A percentile compares a stretch with the other conserved stretches of the same genome.
Evolutionary conservation across 2,797 vertebrate genomes (phyloP).

Genomic region (Cryptoblepharus egeriae): DNA sequence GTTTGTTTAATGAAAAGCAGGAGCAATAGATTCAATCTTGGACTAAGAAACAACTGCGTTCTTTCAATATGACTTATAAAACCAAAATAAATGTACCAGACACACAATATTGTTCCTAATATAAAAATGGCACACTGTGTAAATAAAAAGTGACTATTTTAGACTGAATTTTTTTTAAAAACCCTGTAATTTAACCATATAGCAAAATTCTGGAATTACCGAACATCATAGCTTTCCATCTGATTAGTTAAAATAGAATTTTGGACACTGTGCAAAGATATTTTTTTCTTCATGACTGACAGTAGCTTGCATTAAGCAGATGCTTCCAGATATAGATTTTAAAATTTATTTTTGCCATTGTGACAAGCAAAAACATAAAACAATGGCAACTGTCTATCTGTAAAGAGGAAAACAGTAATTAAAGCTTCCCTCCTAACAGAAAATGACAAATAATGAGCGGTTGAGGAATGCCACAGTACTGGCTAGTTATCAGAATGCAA

Average conservation of each 20-base stretch:
- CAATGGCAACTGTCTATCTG: too few relatives aligned
- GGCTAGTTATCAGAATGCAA: too few relatives aligned
- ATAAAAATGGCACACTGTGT: slow-evolving; percentile 42
- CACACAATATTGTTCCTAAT: slow-evolving; percentile 47
- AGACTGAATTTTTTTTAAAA: background rate
- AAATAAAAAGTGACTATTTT: slow-evolving; percentile 33
- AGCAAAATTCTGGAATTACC: background rate
- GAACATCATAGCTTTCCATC: background rate
- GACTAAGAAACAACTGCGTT: slow-evolving; percentile 11
- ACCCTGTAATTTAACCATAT: background rate
- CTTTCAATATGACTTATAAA: slow-evolving; percentile 25
- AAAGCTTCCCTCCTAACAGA: too few relatives aligned
- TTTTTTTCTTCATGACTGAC: background rate
- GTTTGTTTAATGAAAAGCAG: slow-evolving; percentile 22
- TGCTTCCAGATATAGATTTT: background rate
- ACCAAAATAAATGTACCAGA: slow-evolving; percentile 62
- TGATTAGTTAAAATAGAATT: background rate
- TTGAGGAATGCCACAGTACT: too few relatives aligned
- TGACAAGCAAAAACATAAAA: too few relatives aligned
- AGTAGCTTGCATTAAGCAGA: background rate
- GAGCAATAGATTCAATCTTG: background rate
- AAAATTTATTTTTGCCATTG: too few relatives aligned
- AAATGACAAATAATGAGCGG: too few relatives aligned
- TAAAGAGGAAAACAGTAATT: too few relatives aligned
- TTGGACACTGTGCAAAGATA: background rate